A percentile compares a stretch with the other conserved stretches of the same genome.
These are phyloP conservation scores for Prunella fulvescens DNA, from an alignment of 2,113 vertebrate species.

Conservation along the genomic window DNA sequence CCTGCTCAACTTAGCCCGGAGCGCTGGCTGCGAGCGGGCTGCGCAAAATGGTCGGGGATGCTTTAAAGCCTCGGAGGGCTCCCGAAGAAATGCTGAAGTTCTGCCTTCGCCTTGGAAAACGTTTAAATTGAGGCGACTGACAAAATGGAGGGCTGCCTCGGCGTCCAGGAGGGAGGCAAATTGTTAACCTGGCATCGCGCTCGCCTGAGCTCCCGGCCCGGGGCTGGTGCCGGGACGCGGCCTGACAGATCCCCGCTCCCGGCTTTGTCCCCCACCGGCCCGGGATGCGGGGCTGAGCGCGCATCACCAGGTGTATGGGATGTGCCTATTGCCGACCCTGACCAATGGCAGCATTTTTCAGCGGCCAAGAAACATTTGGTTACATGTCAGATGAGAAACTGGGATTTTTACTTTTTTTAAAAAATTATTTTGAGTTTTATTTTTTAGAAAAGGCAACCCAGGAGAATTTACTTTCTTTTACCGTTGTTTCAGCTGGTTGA, in stretches of 20 bases:
- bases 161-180: background rate
- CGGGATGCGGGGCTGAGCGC: background rate
- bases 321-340: background rate
- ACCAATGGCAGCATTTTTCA: background rate
- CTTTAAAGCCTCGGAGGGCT: background rate
- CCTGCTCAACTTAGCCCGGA: background rate
- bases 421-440: background rate
- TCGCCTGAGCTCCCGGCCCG: fast-evolving
- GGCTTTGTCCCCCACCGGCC: background rate
- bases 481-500: background rate
- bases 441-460: background rate
- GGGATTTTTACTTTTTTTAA: background rate
- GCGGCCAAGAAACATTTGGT: background rate
- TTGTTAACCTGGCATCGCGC: background rate
- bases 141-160: slow-evolving; percentile 54
- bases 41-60: background rate
- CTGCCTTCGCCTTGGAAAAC: background rate
- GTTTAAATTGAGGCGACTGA: slow-evolving; percentile 23
- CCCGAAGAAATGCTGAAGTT: background rate
- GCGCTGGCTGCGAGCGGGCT: background rate
- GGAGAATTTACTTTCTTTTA: background rate
- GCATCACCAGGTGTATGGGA: slow-evolving; percentile 7
- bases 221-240: background rate
- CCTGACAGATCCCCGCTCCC: background rate
- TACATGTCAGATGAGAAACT: background rate